Evolutionary conservation across 2,888 invertebrate species (phyloP).

Genomic region (Amphipoea lucens): DNA sequence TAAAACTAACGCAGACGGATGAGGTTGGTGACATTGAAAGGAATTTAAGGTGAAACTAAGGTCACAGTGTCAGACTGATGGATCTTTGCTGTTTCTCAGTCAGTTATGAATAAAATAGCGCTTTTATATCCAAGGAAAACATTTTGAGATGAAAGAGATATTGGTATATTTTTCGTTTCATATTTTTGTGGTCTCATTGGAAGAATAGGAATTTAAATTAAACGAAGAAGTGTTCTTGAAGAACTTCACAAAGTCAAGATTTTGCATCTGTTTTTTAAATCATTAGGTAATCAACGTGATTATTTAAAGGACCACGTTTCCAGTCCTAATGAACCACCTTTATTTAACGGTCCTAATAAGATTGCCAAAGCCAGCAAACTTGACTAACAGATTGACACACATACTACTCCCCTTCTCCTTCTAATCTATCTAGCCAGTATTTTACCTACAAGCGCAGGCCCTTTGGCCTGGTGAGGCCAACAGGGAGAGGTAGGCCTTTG

Average conservation of each 20-base stretch:
- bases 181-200: background rate
- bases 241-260: background rate
- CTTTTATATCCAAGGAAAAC: background rate
- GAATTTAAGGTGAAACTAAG: slow-evolving; percentile 42
- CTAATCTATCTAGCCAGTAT: too few species aligned
- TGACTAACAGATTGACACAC: background rate
- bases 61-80: slow-evolving; percentile 14
- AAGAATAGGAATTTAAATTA: background rate
- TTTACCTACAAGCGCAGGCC: too few species aligned
- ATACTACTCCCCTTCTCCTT: too few species aligned
- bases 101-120: background rate
- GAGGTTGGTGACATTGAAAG: slow-evolving; percentile 52
- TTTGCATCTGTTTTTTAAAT: background rate
- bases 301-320: background rate
- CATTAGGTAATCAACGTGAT: background rate
- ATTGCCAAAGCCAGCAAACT: background rate
- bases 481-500: too few species aligned
- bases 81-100: background rate
- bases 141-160: background rate
- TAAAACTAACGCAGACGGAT: slow-evolving; percentile 37
- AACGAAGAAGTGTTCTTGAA: background rate
- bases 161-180: background rate
- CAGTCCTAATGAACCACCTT: background rate
- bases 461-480: too few species aligned
- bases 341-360: background rate